phyloP scores from a whole-genome alignment of 2,113 vertebrate species.

The Psittacus erithacus region DNA sequence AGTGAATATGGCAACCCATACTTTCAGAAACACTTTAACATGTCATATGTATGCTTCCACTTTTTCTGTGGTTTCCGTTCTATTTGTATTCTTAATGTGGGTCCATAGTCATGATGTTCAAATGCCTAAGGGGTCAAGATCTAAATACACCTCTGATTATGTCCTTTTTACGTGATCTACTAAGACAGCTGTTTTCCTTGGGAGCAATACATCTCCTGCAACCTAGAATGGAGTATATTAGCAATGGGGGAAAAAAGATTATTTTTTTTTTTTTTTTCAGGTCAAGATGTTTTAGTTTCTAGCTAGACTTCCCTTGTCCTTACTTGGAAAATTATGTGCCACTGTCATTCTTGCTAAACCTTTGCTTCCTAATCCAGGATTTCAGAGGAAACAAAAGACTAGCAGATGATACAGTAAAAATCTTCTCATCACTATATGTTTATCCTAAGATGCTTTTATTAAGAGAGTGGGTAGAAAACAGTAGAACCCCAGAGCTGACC shows the following conservation, averaged over 20 bases:
- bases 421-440: not conserved
- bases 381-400: not conserved
- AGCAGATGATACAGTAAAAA: not conserved
- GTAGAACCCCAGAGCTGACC: not conserved
- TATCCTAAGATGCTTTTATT: not conserved
- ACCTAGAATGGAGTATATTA: not conserved
- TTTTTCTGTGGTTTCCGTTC: not conserved
- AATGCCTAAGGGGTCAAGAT: not conserved
- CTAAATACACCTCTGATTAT: not conserved
- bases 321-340: not conserved
- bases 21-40: not conserved
- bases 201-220: not conserved
- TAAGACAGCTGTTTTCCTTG: not conserved
- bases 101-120: not conserved
- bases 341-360: not conserved
- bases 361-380: not conserved
- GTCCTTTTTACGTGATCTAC: not conserved
- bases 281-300: not conserved
- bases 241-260: not conserved
- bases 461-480: not conserved
- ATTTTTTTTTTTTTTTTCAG: not conserved
- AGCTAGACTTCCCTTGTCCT: not conserved
- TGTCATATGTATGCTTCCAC: not conserved
- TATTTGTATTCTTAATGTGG: not conserved
- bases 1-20: not conserved